Base-by-base conservation (phyloP, 2,113 vertebrate genomes). In the Aspidoscelis tigris region DNA sequence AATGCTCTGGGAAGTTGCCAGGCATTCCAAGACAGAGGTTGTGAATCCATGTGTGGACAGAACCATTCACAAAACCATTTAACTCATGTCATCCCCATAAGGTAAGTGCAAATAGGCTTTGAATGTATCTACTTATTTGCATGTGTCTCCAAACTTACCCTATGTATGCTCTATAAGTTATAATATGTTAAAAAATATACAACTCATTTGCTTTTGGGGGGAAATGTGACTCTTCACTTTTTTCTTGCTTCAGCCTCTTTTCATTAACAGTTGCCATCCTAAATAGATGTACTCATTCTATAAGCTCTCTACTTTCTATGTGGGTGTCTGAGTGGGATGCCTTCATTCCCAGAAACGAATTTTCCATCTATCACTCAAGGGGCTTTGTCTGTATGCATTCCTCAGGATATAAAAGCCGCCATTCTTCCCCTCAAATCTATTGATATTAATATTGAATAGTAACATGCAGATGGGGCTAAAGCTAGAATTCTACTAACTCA, bases 351-450 rank as follows among this genome's bases (percentile, higher is more conserved):
- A 65, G 58, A 87, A 81, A 72, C 84, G 83, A 86, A 53, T 91
- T 91, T 91, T 90, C 92, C 43, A 39, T 1, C 78, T 80, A 72
- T 83, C 66, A 44, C 71, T 4, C 1, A 90, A 87, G 89, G 87
- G 86, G 89, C 88, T 84, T 70, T 86, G 82, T 66, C 88, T 2
- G 82, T 33, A 75, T 81, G 3, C 87, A 87, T 92, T 94, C 89
- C 85, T 83, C 26, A 11, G 84, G n/a, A 4, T 82, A 64, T 84
- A 90, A 83, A 33, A 81, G 47, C 68, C 64, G 18, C 76, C 76
- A 2, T 88, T 84, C 81, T 87, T 74, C 86, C 2, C 26, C 53
- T 0, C 4, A 64, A 21, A 65, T 16, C 18, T 74, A 74, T 65
- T 65, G 71, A 82, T 64, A 18, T 33, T 74, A 21, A 44, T 44